Evolutionary conservation across 2,797 vertebrate genomes (phyloP).

Genomic region (Acridotheres tristis): DNA sequence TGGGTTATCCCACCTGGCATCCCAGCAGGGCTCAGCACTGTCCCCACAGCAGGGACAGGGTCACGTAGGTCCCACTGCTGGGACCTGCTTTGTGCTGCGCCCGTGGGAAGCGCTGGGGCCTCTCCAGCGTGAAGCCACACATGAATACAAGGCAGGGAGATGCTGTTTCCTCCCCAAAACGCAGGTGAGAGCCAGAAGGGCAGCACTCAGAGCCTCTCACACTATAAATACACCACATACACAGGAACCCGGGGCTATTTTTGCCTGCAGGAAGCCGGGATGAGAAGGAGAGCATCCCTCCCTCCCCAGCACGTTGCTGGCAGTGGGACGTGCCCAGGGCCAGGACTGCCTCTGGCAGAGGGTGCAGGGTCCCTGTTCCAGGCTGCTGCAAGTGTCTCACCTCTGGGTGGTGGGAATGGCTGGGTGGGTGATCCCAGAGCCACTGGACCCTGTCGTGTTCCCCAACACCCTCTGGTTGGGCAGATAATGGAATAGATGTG

Average conservation of each 20-base stretch:
- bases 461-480: rapidly evolving
- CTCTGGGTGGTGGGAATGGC: not conserved
- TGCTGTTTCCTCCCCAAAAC: not conserved
- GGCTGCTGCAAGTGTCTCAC: not conserved
- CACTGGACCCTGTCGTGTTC: rapidly evolving
- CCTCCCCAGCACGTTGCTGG: not conserved
- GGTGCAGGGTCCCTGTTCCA: not conserved
- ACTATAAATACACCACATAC: slow-evolving; percentile 30
- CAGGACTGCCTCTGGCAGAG: not conserved
- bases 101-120: not conserved
- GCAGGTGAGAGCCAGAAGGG: slow-evolving; percentile 30
- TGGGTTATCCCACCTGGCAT: rapidly evolving
- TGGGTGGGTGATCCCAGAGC: not conserved
- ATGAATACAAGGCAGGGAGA: rapidly evolving
- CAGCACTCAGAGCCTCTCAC: not conserved
- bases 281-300: slow-evolving; percentile 51
- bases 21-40: not conserved
- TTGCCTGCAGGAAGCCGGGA: slow-evolving; percentile 49
- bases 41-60: rapidly evolving
- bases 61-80: not conserved
- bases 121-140: not conserved
- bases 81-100: not conserved
- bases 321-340: not conserved
- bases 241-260: slow-evolving; percentile 59
- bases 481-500: not conserved